Evolutionary conservation across 2,888 invertebrate genomes (phyloP), one percentile per base, ranked within the genome.

Genomic region (Anticlea derivata): DNA sequence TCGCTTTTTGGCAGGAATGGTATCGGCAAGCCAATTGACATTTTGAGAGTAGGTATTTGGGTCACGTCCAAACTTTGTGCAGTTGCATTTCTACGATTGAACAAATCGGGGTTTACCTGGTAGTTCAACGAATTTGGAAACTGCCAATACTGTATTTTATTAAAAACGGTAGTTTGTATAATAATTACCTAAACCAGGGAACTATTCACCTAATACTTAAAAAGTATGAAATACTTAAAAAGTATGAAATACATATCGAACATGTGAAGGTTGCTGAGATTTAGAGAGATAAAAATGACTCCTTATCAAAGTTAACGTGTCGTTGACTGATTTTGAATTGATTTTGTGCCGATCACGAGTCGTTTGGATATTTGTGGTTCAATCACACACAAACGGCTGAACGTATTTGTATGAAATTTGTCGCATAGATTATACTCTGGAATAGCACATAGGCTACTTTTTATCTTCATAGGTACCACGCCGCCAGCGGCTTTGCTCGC

Each of bases 61-160:
- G 47, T 52, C 47, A 44, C 47, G 52, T 48, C 52, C 47, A 52
- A 46, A 43, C 24, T 29, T 39, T 27, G 43, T 47, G 51, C 51
- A 51, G n/a, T 39, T 52, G 43, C 48, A 44, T 48, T 52, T 31
- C 44, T 10, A 13, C 43, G 43, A 35, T 41, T 10, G 29, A 40
- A 44, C 35, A 24, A 40, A 44, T 48, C 27, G 43, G 13, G 44
- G 41, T 33, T 29, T 40, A 27, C 43, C 33, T 26, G 48, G 12
- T 52, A 11, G 33, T 23, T 38, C 4, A 23, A 31, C 8, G 13
- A 23, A 23, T 22, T 30, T 12, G n/a, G 30, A 23, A 31, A 23
- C 13, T 17, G 23, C 27, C 23, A 23, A 7, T 23, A 23, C 23
- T 23, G 7, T 23, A 23, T 7, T 3, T 23, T 23, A 6, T 23